A percentile compares a stretch with the other conserved stretches of the same genome.
phyloP scores from a whole-genome alignment of 2,797 vertebrate genomes.

The Spinibarbus caldwelli region DNA sequence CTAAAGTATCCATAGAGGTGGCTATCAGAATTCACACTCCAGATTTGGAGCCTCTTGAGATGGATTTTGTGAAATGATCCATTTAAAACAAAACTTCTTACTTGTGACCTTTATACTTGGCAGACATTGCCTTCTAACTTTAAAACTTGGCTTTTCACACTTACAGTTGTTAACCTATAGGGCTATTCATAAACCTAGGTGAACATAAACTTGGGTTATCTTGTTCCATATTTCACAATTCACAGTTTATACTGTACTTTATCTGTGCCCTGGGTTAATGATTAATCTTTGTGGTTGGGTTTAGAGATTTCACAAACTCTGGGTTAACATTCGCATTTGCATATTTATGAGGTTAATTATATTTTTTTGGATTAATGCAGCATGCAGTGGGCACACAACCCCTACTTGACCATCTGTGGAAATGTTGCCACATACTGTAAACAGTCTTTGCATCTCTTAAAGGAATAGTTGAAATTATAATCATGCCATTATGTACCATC shows the following conservation, averaged over 20 bases:
- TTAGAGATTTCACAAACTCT: not conserved
- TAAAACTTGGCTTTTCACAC: not conserved
- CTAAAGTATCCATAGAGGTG: conserved; percentile 33
- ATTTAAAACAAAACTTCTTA: conserved; percentile 16
- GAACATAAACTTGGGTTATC: not conserved
- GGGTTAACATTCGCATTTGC: not conserved
- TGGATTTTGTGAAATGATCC: conserved; percentile 42
- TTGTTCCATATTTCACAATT: not conserved
- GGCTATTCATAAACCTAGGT: not conserved
- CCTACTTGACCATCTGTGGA: not conserved
- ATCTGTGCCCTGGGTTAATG: not conserved
- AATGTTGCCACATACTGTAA: not conserved
- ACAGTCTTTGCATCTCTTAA: not conserved
- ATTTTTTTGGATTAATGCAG: not conserved
- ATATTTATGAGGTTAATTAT: not conserved
- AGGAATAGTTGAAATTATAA: not conserved
- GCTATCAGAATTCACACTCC: conserved; percentile 47
- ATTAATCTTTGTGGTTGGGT: not conserved
- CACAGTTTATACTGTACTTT: not conserved
- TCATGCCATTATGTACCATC: not conserved
- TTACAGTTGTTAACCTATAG: not conserved
- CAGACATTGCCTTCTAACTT: not conserved
- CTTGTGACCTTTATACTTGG: conserved; percentile 1
- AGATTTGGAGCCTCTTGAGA: conserved; percentile 43
- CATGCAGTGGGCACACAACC: not conserved